Evolutionary conservation across 2,888 invertebrate species (phyloP).

Genomic region (Tetramorium bicarinatum): DNA sequence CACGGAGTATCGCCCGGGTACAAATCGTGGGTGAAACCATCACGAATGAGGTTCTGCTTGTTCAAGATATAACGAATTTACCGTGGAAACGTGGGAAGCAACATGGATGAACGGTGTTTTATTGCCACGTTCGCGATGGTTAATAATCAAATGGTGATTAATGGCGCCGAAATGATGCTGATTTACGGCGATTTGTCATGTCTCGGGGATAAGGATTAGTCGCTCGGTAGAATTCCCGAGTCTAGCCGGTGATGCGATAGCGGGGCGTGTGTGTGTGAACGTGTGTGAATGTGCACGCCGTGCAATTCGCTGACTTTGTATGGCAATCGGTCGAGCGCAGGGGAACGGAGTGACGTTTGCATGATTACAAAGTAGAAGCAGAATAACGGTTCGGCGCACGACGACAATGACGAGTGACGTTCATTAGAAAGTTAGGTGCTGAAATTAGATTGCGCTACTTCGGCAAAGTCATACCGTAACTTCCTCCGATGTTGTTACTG

Average conservation of each 20-base stretch:
- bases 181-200: conserved; percentile 54
- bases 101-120: conserved; percentile 40
- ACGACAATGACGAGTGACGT: conserved; percentile 54
- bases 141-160: conserved; percentile 58
- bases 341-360: conserved; percentile 41
- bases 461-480: conserved; percentile 42
- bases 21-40: conserved; percentile 33
- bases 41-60: conserved; percentile 39
- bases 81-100: conserved; percentile 53
- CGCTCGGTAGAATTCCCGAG: conserved; percentile 20
- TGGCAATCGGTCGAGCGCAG: conserved; percentile 43
- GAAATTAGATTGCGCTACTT: conserved; percentile 57
- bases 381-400: conserved; percentile 52
- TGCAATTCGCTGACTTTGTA: conserved; percentile 50
- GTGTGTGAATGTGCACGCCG: background rate
- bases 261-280: background rate
- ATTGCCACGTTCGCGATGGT: conserved; percentile 35
- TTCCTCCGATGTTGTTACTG: conserved; percentile 41
- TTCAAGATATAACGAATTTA: conserved; percentile 40
- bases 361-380: conserved; percentile 55
- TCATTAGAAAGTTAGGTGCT: conserved; percentile 53
- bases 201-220: conserved; percentile 47
- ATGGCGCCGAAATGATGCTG: conserved; percentile 57
- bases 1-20: conserved; percentile 2
- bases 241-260: conserved; percentile 5